These are phyloP conservation scores for Struthio camelus DNA, from an alignment of 2,113 vertebrate species.

Conservation along the genomic window DNA sequence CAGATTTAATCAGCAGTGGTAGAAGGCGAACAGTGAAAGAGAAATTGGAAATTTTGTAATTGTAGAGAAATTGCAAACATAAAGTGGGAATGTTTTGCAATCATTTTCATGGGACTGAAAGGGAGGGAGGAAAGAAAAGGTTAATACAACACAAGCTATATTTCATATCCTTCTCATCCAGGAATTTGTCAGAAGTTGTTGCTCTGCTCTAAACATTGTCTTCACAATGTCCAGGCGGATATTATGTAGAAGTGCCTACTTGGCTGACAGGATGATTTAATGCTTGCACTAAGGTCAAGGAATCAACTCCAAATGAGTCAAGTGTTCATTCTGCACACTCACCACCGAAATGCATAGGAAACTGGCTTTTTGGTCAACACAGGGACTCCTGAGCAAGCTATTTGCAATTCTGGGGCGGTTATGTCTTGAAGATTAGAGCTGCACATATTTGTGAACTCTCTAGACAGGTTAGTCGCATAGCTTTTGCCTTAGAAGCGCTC, in stretches of 20 bases:
- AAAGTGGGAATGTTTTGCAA: not conserved
- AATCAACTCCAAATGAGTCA: not conserved
- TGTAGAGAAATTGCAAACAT: not conserved
- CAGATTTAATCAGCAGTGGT: not conserved
- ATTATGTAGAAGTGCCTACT: not conserved
- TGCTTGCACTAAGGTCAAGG: not conserved
- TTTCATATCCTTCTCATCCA: not conserved
- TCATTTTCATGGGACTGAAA: not conserved
- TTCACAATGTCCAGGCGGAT: not conserved
- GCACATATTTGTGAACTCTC: not conserved
- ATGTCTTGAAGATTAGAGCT: not conserved
- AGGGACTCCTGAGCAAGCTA: not conserved
- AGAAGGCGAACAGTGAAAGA: not conserved
- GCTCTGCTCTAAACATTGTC: not conserved
- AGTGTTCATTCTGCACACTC: not conserved
- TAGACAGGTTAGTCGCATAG: not conserved
- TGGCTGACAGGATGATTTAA: not conserved
- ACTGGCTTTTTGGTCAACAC: not conserved
- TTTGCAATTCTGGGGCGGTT: not conserved
- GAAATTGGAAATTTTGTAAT: not conserved
- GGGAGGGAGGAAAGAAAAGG: not conserved
- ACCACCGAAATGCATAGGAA: not conserved
- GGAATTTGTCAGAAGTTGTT: not conserved
- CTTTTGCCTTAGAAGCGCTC: not conserved
- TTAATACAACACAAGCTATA: not conserved